Conservation (phyloP, 2,113 vertebrate species). For the Phylloscopus trochiloides region DNA sequence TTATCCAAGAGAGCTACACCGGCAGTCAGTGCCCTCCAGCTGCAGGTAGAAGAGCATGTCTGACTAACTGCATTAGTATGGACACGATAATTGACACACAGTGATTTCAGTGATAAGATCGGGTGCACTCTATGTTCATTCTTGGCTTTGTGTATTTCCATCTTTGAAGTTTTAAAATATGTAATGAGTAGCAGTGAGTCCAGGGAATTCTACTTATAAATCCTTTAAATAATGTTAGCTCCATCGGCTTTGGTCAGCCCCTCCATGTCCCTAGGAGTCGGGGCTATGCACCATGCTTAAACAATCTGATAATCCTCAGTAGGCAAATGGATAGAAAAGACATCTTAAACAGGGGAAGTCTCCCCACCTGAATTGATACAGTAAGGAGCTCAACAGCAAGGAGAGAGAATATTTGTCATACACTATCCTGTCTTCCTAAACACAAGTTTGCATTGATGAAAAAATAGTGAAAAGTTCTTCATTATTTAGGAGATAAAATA, state of each 20-base stretch:
- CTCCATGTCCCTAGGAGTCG: neutral
- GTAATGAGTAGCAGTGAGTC: neutral
- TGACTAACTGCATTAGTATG: neutral
- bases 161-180: neutral
- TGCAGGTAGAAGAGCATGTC: neutral
- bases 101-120: neutral
- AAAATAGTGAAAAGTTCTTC: neutral
- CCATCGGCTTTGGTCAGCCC: neutral
- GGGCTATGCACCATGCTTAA: neutral
- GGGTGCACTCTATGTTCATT: neutral
- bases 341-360: neutral
- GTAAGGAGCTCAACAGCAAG: neutral
- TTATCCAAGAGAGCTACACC: neutral
- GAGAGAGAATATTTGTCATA: neutral
- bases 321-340: neutral
- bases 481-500: neutral
- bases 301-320: neutral
- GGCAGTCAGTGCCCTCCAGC: neutral
- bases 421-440: neutral
- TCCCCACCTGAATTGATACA: neutral
- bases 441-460: neutral
- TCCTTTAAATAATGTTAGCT: neutral
- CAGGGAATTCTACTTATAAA: neutral
- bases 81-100: rapidly evolving
- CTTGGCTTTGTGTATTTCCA: neutral